These are phyloP conservation scores for Lycophotia porphyrea DNA, from an alignment of 2,888 invertebrate species.

Conservation along the genomic window DNA sequence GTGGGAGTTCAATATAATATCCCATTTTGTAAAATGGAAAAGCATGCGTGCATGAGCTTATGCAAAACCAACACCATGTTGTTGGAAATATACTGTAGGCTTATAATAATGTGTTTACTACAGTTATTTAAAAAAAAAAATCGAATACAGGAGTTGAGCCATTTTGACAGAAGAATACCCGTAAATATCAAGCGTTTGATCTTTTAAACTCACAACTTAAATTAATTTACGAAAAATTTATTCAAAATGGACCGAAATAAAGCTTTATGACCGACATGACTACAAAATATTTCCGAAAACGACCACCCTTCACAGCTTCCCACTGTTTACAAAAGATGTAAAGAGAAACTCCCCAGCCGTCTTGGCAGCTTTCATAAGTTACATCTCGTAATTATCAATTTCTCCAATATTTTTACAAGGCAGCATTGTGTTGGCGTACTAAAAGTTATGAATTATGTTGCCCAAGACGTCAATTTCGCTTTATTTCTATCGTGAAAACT, in stretches of 20 bases:
- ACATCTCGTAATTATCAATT: conserved; percentile 45
- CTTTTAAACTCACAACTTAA: conserved; percentile 18
- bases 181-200: conserved; percentile 27
- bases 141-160: background rate
- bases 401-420: conserved; percentile 40
- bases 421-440: conserved; percentile 58
- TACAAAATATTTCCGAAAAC: conserved; percentile 5
- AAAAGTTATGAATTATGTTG: conserved; percentile 73
- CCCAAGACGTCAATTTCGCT: conserved; percentile 80
- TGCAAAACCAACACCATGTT: conserved; percentile 10
- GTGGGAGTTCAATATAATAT: conserved; percentile 37
- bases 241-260: conserved; percentile 11
- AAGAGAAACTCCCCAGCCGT: conserved; percentile 9
- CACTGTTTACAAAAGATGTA: conserved; percentile 4
- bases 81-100: conserved; percentile 8
- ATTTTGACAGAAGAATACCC: background rate
- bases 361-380: conserved; percentile 3
- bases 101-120: conserved; percentile 28
- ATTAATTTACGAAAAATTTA: conserved; percentile 10
- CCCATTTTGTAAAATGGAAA: conserved; percentile 33
- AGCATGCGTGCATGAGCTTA: conserved; percentile 26
- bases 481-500: conserved; percentile 81
- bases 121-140: conserved; percentile 16
- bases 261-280: background rate
- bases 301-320: conserved; percentile 3